phyloP scores from a whole-genome alignment of 2,797 vertebrate genomes.

The Apodemus agrarius region DNA sequence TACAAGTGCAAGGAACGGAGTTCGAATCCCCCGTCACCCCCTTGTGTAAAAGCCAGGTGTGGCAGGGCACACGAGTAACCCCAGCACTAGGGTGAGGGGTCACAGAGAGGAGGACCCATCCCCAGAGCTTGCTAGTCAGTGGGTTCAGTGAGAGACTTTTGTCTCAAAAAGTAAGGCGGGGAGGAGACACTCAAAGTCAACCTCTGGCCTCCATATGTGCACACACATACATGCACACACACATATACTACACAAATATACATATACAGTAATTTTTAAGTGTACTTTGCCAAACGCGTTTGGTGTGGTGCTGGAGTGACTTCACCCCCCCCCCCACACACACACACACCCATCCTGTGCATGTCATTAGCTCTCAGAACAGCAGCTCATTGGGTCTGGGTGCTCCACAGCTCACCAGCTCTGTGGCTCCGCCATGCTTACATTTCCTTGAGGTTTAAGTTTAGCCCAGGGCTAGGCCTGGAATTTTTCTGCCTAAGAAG shows the following conservation, averaged over 20 bases:
- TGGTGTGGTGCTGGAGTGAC: neutral
- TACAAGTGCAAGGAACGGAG: neutral
- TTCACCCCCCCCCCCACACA: too few species aligned
- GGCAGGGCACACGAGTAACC: neutral
- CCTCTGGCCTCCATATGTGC: neutral
- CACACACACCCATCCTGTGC: too few species aligned
- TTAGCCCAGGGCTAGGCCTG: neutral
- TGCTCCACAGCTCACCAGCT: neutral
- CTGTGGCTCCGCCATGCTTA: neutral
- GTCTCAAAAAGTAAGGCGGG: neutral
- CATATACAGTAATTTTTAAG: neutral
- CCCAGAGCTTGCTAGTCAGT: neutral
- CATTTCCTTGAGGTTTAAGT: neutral
- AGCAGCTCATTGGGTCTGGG: neutral
- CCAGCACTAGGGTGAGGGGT: neutral
- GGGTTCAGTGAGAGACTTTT: neutral
- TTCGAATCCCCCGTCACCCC: neutral
- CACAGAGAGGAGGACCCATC: neutral
- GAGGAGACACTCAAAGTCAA: neutral
- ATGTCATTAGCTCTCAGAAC: neutral
- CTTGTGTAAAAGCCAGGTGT: neutral
- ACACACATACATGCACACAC: neutral
- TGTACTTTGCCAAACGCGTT: neutral
- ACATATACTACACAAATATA: neutral
- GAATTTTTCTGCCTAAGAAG: slow-evolving; percentile 11